These are phyloP conservation scores for Kobus ellipsiprymnus DNA, from an alignment of 2,113 vertebrate species.

Conservation along the genomic window DNA sequence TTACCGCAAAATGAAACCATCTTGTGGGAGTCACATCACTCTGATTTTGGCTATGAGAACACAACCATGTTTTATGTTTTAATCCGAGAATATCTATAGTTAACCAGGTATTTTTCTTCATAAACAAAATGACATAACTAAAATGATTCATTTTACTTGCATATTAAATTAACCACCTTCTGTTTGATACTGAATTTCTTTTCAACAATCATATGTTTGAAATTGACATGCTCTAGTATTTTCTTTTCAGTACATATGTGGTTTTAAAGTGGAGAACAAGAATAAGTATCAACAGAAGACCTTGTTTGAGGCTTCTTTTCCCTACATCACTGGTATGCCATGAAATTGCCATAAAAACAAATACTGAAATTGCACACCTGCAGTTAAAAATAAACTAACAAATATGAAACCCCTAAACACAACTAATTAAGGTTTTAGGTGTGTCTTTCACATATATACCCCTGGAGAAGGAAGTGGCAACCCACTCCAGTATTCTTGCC, in stretches of 20 bases:
- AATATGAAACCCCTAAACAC: neutral
- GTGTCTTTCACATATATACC: neutral
- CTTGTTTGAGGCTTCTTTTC: neutral
- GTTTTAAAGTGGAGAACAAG: neutral
- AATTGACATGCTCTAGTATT: neutral
- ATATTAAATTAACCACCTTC: constrained; percentile 5
- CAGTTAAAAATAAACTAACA: neutral
- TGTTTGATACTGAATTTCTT: neutral
- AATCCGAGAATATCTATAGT: neutral
- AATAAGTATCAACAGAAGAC: neutral
- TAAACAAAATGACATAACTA: neutral
- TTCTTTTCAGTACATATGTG: neutral
- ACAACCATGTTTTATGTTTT: neutral
- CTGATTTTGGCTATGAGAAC: neutral
- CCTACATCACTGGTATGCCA: neutral
- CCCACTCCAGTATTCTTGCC: too few relatives aligned
- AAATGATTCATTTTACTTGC: constrained; percentile 2
- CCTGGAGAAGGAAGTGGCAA: too few relatives aligned
- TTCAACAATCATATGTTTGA: neutral
- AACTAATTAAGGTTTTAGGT: neutral
- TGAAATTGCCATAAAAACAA: neutral
- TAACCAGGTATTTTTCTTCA: neutral
- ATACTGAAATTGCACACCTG: neutral
- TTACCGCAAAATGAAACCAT: constrained; percentile 11
- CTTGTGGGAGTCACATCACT: neutral